Percentiles rank a stretch among this genome's conserved stretches.
phyloP scores from a whole-genome alignment of 2,113 vertebrate genomes.

The Polypterus senegalus region DNA sequence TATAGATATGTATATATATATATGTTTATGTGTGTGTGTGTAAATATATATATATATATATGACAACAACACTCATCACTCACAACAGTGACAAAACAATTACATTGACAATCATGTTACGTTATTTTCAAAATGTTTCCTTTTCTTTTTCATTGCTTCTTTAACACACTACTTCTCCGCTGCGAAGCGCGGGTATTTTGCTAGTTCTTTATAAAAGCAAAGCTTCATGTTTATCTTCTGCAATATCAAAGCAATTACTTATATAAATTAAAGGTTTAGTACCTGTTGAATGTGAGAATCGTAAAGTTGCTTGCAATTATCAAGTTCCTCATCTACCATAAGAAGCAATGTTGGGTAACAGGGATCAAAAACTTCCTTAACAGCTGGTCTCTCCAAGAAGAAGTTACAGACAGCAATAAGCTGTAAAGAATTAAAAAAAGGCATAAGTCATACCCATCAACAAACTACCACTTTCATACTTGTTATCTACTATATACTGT shows the following conservation, averaged over 20 bases:
- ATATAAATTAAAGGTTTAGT: slow-evolving; percentile 6
- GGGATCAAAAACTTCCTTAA: slow-evolving; percentile 55
- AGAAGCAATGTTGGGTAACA: slow-evolving; percentile 49
- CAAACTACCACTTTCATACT: not conserved
- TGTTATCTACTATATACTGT: not conserved
- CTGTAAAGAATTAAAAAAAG: slow-evolving; percentile 34
- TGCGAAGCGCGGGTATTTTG: too few species aligned
- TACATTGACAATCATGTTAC: too few species aligned
- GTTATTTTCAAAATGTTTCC: too few species aligned
- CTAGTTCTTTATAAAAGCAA: too few species aligned
- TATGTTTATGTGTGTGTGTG: too few species aligned
- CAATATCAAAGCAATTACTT: not conserved
- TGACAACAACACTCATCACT: too few species aligned
- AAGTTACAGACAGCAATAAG: slow-evolving; percentile 53
- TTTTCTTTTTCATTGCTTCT: too few species aligned
- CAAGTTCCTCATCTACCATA: slow-evolving; percentile 51
- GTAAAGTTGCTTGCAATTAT: slow-evolving; percentile 47
- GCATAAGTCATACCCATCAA: not conserved
- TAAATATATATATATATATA: too few species aligned
- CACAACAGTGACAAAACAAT: too few species aligned
- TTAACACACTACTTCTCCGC: too few species aligned
- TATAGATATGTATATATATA: too few species aligned
- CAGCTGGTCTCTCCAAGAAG: slow-evolving; percentile 53
- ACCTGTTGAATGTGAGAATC: slow-evolving; percentile 50
- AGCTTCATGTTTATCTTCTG: too few species aligned